Evolutionary conservation across 2,888 invertebrate species (phyloP), one percentile per base, ranked within the genome.

Genomic region (Trissonchulus sp.): DNA sequence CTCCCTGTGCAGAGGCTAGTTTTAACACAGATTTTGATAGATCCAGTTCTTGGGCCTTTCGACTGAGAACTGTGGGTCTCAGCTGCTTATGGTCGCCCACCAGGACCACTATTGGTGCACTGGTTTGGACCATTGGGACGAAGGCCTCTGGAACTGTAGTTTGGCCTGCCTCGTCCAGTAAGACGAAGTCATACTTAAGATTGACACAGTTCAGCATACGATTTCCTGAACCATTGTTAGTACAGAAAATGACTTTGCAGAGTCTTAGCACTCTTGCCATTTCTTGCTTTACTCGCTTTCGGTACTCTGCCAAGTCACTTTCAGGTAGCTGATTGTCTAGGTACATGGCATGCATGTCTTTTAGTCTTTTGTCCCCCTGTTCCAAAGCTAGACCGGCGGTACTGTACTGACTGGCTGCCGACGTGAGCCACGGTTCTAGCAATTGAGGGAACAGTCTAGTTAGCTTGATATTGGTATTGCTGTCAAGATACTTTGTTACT

Each of bases 41-140:
- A 60, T 18, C 18, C n/a, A 18, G 18, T n/a, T 60, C 18, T 60
- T 60, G 60, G n/a, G 60, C 60, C n/a, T 60, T n/a, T 18, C 60
- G 60, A 60, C 60, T 60, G 18, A 60, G 60, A 18, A 60, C 60
- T n/a, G 60, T 60, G 18, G 60, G 60, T 18, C 60, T 18, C 18
- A 60, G 60, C n/a, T 60, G 60, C n/a, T 60, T 60, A n/a, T 60
- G 60, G 60, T 60, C 60, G n/a, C 60, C 60, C 18, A 60, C 60
- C 60, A 60, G 18, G 60, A 60, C 60, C 60, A 60, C 60, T 60
- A 18, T 60, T 60, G 18, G 18, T n/a, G 60, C 18, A 18, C n/a
- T 60, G 18, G 60, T 60, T 60, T 18, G 18, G n/a, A n/a, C n/a
- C 60, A 60, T 60, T 60, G n/a, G 60, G n/a, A 60, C 60, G 18